phyloP scores from a whole-genome alignment of 2,888 invertebrate genomes.

The Agrochola lychnidis region DNA sequence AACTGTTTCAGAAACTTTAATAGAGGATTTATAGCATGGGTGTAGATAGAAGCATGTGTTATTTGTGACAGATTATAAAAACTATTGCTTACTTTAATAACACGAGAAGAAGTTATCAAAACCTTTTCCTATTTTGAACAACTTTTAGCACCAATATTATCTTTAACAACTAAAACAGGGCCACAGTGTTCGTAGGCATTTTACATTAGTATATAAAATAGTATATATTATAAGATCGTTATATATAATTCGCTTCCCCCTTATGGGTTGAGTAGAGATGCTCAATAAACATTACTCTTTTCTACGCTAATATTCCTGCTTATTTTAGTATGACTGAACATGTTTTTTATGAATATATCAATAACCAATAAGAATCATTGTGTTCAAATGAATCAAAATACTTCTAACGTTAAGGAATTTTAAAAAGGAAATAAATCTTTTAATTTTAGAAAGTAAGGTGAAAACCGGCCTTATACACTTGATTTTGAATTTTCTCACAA shows the following conservation, averaged over 20 bases:
- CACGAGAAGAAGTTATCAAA: not conserved
- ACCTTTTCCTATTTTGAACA: slow-evolving; percentile 18
- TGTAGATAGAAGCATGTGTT: not conserved
- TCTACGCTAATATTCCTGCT: slow-evolving; percentile 28
- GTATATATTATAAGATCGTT: slow-evolving; percentile 6
- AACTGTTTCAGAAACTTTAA: too few species aligned
- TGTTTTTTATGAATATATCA: not conserved
- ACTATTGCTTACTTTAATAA: slow-evolving; percentile 10
- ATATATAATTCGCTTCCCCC: slow-evolving; percentile 21
- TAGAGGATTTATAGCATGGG: too few species aligned
- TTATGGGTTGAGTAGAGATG: slow-evolving; percentile 45
- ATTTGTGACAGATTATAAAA: slow-evolving; percentile 2
- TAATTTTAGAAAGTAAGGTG: not conserved
- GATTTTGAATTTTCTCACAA: slow-evolving; percentile 3
- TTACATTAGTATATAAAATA: slow-evolving; percentile 42
- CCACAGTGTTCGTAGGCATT: slow-evolving; percentile 60
- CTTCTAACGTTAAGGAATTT: not conserved
- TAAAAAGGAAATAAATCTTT: not conserved
- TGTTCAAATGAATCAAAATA: slow-evolving; percentile 6
- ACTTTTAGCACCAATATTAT: slow-evolving; percentile 10
- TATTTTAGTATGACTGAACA: slow-evolving; percentile 29
- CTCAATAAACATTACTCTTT: slow-evolving; percentile 44
- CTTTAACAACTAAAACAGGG: slow-evolving; percentile 38
- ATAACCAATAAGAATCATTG: slow-evolving; percentile 8
- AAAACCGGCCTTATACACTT: not conserved